Base-by-base conservation (phyloP, 1,140 invertebrate species). In the Thereuonema tuberculata region DNA sequence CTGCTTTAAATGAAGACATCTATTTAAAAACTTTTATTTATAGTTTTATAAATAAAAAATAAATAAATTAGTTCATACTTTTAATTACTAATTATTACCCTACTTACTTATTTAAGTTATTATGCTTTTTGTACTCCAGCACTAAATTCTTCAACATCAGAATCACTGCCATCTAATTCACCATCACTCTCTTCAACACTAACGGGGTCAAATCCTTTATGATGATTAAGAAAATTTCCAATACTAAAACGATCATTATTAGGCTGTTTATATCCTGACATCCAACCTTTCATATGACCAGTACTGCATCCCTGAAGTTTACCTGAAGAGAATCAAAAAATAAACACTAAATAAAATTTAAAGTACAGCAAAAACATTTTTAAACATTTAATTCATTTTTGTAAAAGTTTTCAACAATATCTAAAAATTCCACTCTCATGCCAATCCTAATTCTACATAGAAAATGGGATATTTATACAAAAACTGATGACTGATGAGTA, bases 111-210 rank as follows among this genome's bases (percentile, higher is more conserved):
- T n/a, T n/a, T n/a, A n/a, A n/a, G n/a, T n/a, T n/a, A n/a, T 64
- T 58, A 67, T 25, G 65, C 64, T 50, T 67, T 67, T n/a, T 56
- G 61, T 17, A 58, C 61, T 46, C 59, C 47, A 20, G 65, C 64
- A 56, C 53, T 64, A 46, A 55, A 69, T 60, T 69, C 68, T 57
- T 69, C 68, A 3, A 69, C 62, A 21, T 69, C 68, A 2, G 67
- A 68, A 23, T 64, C 67, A 57, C 65, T 67, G 5, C 60, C 59
- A 21, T 65, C 63, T 20, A 62, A 60, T 14, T 67, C 66, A 1
- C 25, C 56, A 58, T 68, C 66, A 56, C 66, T 67, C 17, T 69
- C 68, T 46, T 68, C 67, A 1, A 67, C 9, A 17, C 59, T 62
- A 2, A 69, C 60, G 14, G 63, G 53, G 46, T 68, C 66, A 56